Percentiles rank a stretch among this genome's conserved stretches.
These are phyloP conservation scores for Deilephila porcellus DNA, from an alignment of 2,888 invertebrate species.

Conservation along the genomic window DNA sequence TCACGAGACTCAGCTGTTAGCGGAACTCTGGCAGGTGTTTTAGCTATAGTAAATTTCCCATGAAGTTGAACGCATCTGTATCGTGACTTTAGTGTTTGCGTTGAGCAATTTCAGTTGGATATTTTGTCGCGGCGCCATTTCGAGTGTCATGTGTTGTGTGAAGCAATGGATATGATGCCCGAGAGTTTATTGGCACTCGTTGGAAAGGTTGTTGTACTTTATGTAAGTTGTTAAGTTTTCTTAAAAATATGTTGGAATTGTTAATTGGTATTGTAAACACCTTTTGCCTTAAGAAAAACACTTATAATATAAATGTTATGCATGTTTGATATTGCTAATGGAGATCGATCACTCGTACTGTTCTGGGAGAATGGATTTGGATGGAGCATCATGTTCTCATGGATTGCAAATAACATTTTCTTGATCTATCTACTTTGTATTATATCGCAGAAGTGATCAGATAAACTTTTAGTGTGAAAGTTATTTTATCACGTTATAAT, in stretches of 20 bases:
- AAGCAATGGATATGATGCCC: neutral
- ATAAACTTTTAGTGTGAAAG: too few species aligned
- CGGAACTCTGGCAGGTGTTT: conserved; percentile 2
- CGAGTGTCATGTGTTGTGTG: neutral
- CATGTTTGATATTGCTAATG: too few species aligned
- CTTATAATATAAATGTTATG: too few species aligned
- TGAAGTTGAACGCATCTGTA: neutral
- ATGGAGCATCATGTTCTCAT: too few species aligned
- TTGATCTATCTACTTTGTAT: too few species aligned
- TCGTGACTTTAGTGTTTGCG: conserved; percentile 21
- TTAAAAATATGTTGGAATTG: neutral
- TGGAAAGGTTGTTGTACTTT: conserved; percentile 33
- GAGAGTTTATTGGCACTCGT: conserved; percentile 8
- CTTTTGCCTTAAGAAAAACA: neutral
- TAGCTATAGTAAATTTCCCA: neutral
- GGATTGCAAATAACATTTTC: too few species aligned
- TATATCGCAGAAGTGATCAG: too few species aligned
- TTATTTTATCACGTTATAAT: too few species aligned
- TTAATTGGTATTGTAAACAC: neutral
- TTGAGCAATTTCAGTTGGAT: conserved; percentile 1
- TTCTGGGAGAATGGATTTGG: too few species aligned
- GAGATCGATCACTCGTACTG: too few species aligned
- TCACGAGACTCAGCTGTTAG: conserved; percentile 53
- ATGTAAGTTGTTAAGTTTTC: conserved; percentile 6
- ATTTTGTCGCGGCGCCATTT: conserved; percentile 15